Conservation (phyloP, 2,797 vertebrate genomes). For the Kryptopterus vitreolus region DNA sequence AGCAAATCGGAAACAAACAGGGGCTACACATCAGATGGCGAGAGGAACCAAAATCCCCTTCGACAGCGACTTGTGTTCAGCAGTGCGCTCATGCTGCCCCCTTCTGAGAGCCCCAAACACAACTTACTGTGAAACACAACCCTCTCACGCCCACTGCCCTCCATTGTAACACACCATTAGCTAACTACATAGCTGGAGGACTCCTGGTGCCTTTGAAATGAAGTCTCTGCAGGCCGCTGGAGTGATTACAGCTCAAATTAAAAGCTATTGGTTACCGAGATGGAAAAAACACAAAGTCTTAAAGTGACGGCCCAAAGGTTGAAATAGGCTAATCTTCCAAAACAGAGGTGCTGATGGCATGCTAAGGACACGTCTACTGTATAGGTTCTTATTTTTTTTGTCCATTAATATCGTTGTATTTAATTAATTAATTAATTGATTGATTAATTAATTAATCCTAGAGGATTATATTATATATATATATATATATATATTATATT, state of each 20-base stretch:
- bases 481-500: too few relatives aligned
- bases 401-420: neutral
- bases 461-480: too few relatives aligned
- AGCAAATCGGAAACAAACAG: neutral
- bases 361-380: conserved; percentile 6
- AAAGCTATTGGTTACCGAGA: conserved; percentile 30
- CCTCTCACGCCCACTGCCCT: conserved; percentile 21
- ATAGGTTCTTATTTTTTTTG: neutral
- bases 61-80: neutral
- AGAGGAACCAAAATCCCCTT: conserved; percentile 18
- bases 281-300: conserved; percentile 24
- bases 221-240: conserved; percentile 47
- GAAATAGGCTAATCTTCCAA: conserved; percentile 14
- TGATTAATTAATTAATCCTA: too few relatives aligned
- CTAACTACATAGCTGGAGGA: conserved; percentile 32
- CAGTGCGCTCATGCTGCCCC: conserved; percentile 47
- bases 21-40: neutral
- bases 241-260: conserved; percentile 49
- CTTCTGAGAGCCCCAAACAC: conserved; percentile 48
- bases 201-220: conserved; percentile 52
- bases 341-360: conserved; percentile 3
- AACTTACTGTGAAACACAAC: conserved; percentile 25
- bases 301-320: conserved; percentile 27
- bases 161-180: conserved; percentile 37
- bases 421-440: too few relatives aligned